Evolutionary conservation across 1,140 invertebrate genomes (phyloP), one percentile per base, ranked within the genome.

Genomic region (Scylla paramamosain): DNA sequence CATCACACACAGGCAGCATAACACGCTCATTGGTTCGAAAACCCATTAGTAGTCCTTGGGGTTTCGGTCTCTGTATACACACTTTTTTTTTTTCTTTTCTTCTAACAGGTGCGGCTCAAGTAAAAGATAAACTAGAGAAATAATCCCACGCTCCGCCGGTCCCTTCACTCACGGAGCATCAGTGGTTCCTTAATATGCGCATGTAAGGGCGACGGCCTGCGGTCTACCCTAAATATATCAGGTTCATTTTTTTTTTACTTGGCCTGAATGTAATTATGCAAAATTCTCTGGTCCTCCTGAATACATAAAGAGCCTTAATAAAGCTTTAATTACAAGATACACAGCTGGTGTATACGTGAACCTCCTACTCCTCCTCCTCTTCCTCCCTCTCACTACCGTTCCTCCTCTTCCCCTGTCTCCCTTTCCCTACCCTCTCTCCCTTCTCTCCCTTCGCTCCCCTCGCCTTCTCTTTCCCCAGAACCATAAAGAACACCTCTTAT

Each of bases 251-350:
- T 77, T 77, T 59, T 59, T 59, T n/a, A 7, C 67, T n/a, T 77
- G n/a, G 12, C 25, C 67, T 77, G 67, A 77, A 77, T 77, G 25
- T 77, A 77, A 77, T 77, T 77, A 77, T 77, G 67, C 20, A 77
- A 77, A 77, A 77, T 25, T 77, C 25, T n/a, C 67, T 25, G 10
- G 67, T 77, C 67, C 67, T 77, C 67, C 67, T 77, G 67, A 77
- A 77, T 77, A 77, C n/a, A 77, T 77, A 77, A 77, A 77, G 67
- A 77, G 67, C 67, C 67, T 77, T 77, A 77, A 77, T 77, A 77
- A 77, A 77, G 67, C 67, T n/a, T 77, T 77, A 77, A 77, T 77
- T 77, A 77, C 67, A 77, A n/a, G 8, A 77, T 77, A 77, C 67
- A 77, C 12, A 20, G n/a, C 67, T 20, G 67, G 20, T 77, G 67